Conservation (phyloP, 2,113 vertebrate genomes). For the Scomber scombrus region DNA sequence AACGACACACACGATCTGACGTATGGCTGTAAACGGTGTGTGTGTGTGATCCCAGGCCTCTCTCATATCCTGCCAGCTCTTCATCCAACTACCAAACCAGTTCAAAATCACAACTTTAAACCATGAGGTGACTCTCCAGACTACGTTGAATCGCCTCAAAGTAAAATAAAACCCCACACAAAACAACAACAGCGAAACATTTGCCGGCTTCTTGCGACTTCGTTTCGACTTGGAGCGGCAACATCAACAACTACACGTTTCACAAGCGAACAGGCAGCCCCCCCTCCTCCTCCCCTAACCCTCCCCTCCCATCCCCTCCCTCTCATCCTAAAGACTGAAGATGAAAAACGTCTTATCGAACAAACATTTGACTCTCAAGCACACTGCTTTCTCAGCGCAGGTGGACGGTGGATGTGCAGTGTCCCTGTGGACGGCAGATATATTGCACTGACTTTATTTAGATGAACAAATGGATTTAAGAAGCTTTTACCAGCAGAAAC, state of each 20-base stretch:
- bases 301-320: no score
- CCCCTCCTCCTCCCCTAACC: no score
- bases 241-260: conserved; percentile 8
- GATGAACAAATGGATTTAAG: conserved; percentile 26
- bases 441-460: conserved; percentile 69
- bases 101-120: conserved; percentile 16
- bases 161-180: neutral
- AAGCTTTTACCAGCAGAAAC: conserved; percentile 64
- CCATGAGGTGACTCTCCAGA: conserved; percentile 14
- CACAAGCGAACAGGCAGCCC: neutral
- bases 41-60: conserved; percentile 40
- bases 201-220: neutral
- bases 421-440: conserved; percentile 27
- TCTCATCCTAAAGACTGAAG: conserved; percentile 30
- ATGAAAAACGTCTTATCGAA: conserved; percentile 26
- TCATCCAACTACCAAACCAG: conserved; percentile 35
- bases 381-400: conserved; percentile 14
- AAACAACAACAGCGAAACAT: conserved; percentile 3
- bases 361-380: conserved; percentile 39
- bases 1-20: neutral
- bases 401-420: neutral
- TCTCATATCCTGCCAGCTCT: conserved; percentile 28
- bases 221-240: conserved; percentile 25
- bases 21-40: conserved; percentile 1
- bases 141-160: conserved; percentile 15